Base-by-base conservation (phyloP, 2,113 vertebrate genomes). In the Malurus melanocephalus region DNA sequence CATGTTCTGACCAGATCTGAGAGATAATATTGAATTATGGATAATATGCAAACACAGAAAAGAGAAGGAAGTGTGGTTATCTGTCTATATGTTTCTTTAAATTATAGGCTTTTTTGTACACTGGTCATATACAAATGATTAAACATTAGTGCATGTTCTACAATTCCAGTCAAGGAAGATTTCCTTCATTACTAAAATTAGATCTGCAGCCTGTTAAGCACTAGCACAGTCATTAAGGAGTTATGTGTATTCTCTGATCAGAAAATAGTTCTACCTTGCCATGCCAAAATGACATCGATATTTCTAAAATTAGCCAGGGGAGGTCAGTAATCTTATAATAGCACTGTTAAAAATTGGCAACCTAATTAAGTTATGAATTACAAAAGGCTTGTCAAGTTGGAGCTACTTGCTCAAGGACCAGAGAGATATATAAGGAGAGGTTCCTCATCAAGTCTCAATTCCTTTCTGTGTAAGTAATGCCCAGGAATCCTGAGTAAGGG, bases 301-400 rank as follows among this genome's bases (percentile, higher is more conserved):
- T 55, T 93, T 91, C 88, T 86, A 94, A 94, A 88, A 78, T 91
- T 90, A 94, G 56, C 23, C 53, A 71, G 30, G 23, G 55, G 40
- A 86, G 80, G 65, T 94, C 90, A 94, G 65, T 67, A 67, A 80
- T 60, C 80, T 91, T 91, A 93, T 80, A 93, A 93, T 80, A 94
- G 77, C 53, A 17, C 61, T 33, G 56, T 77, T 83, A 88, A 88
- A 91, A 93, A 78, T 16, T 71, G 49, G 62, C 80, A 94, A 13
- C 77, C 83, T 94, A 91, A 91, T 92, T 85, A 92, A 93, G 85
- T 69, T 87, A 86, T 68, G 73, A 91, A 78, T 78, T 91, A 73
- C 80, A 78, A 84, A 80, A 90, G n/a, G 46, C 26, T 89, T 84
- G 89, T 80, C 57, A 84, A 80, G 73, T 28, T 45, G 14, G 27